These are phyloP conservation scores for Dysidea cf. avara DNA, from an alignment of 37 sponge, comb jelly and placozoan genomes.

Conservation along the genomic window DNA sequence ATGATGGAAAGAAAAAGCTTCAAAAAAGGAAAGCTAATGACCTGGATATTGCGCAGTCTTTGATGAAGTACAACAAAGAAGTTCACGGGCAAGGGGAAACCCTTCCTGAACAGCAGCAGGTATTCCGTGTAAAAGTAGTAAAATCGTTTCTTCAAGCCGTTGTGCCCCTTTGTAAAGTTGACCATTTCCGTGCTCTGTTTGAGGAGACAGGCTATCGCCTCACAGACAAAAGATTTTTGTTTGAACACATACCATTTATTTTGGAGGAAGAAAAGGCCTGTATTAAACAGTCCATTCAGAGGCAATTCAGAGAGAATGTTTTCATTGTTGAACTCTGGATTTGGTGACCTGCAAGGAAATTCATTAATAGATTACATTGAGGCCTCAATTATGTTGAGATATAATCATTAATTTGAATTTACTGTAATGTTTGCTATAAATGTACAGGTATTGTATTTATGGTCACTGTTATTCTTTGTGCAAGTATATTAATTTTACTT, in stretches of 20 bases:
- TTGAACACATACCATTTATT: conserved; percentile 31
- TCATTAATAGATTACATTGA: too few species aligned
- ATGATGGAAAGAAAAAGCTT: conserved; percentile 5
- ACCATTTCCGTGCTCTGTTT: conserved; percentile 16
- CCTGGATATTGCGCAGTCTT: conserved; percentile 17
- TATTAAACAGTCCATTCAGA: neutral
- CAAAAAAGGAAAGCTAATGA: conserved; percentile 16
- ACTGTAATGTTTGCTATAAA: too few species aligned
- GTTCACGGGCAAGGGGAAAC: conserved; percentile 27
- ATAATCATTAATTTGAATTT: too few species aligned
- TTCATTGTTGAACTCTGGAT: too few species aligned
- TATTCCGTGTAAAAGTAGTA: conserved; percentile 39
- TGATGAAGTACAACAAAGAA: conserved; percentile 21
- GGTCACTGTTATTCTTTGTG: too few species aligned
- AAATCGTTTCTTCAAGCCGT: conserved; percentile 35
- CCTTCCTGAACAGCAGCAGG: too few species aligned
- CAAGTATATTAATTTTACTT: too few species aligned
- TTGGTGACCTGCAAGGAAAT: too few species aligned
- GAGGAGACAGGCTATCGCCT: conserved; percentile 55
- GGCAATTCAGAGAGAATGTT: too few species aligned
- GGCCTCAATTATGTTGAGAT: too few species aligned
- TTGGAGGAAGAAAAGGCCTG: conserved; percentile 10
- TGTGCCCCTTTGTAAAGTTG: conserved; percentile 30
- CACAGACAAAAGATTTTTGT: conserved; percentile 1
- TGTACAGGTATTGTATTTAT: too few species aligned